These are phyloP conservation scores for Cotesia glomerata DNA, from an alignment of 1,140 invertebrate genomes.

Conservation along the genomic window DNA sequence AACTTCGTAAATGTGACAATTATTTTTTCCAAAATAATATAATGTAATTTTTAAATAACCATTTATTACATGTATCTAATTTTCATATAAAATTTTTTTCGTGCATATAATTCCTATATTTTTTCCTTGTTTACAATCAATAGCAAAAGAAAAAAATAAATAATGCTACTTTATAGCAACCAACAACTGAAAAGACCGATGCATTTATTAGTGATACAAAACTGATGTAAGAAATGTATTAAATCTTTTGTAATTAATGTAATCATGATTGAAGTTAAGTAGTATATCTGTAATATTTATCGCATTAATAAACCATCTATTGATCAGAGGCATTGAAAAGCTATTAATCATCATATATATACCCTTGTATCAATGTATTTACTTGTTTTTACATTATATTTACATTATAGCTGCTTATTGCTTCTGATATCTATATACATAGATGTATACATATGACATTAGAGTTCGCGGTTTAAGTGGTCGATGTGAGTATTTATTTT, in stretches of 20 bases:
- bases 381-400: not conserved
- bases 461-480: not conserved
- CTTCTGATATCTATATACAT: not conserved
- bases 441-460: not conserved
- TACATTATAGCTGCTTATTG: not conserved
- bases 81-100: too few species aligned
- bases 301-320: constrained; percentile 5
- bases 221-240: not conserved
- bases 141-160: not conserved
- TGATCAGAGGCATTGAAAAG: constrained; percentile 1
- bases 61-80: too few species aligned
- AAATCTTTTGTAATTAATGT: not conserved
- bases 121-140: not conserved
- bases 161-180: not conserved
- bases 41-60: too few species aligned
- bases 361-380: not conserved
- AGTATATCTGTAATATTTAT: constrained; percentile 6
- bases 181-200: too few species aligned
- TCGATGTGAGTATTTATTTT: not conserved
- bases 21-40: too few species aligned
- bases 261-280: not conserved
- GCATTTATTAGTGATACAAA: not conserved
- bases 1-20: too few species aligned
- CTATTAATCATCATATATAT: constrained; percentile 11
- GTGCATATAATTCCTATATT: too few species aligned